Evolutionary conservation across 2,797 vertebrate species (phyloP).

Genomic region (Notamacropus eugenii): DNA sequence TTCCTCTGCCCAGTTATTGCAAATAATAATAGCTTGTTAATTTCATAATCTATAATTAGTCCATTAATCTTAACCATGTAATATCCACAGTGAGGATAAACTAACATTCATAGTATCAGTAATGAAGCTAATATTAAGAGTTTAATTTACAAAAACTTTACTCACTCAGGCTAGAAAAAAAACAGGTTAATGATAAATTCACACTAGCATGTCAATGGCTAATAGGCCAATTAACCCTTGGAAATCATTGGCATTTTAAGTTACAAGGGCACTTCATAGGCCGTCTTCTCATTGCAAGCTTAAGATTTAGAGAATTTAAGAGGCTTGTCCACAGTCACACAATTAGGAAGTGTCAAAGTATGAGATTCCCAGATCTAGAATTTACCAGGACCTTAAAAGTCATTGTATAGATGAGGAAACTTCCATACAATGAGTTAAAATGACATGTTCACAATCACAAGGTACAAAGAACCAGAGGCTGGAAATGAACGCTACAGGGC

Average conservation of each 20-base stretch:
- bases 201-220: neutral
- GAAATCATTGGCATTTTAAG: neutral
- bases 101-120: neutral
- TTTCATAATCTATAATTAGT: neutral
- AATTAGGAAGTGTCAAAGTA: neutral
- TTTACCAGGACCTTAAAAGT: neutral
- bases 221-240: neutral
- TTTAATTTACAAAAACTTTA: neutral
- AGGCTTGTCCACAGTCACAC: neutral
- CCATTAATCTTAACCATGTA: neutral
- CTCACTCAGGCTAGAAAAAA: neutral
- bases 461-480: neutral
- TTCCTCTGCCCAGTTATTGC: neutral
- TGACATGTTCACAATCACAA: neutral
- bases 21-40: neutral
- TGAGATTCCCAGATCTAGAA: neutral
- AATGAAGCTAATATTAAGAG: neutral
- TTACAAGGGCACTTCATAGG: neutral
- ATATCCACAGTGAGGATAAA: neutral
- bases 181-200: neutral
- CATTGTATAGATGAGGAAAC: neutral
- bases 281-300: neutral
- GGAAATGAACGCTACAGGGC: neutral
- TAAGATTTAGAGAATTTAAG: neutral
- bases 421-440: neutral